Evolutionary conservation across 2,888 invertebrate genomes (phyloP).

Genomic region (Amphipoea lucens): DNA sequence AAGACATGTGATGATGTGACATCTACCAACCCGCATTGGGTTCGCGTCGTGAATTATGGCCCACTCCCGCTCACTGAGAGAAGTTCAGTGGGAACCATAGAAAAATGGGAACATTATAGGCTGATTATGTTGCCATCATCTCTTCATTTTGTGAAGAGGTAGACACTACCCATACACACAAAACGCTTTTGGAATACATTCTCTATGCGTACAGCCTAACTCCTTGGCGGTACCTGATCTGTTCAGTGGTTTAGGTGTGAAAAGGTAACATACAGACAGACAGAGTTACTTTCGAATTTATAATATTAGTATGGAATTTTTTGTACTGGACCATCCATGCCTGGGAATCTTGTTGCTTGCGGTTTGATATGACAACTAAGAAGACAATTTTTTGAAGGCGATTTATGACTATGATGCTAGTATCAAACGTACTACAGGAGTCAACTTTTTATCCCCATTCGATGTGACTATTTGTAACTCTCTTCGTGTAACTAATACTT

Average conservation of each 20-base stretch:
- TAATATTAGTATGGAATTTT: no score
- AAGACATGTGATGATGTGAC: neutral
- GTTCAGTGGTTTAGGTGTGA: no score
- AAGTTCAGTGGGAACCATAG: neutral
- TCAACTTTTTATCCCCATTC: neutral
- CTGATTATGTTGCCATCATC: neutral
- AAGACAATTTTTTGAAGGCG: neutral
- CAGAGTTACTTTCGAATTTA: no score
- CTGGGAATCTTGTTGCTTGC: no score
- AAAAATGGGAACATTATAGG: neutral
- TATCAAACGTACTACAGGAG: neutral
- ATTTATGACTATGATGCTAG: neutral
- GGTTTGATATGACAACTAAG: neutral
- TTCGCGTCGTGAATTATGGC: neutral
- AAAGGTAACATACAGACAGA: no score
- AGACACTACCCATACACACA: no score
- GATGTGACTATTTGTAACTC: neutral
- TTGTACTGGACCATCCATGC: no score
- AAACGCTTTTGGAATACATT: no score
- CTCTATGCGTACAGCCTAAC: no score
- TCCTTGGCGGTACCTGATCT: no score
- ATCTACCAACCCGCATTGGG: neutral
- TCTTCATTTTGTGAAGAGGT: neutral
- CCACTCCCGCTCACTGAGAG: neutral
- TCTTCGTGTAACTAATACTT: constrained; percentile 6